Conservation (phyloP, 2,888 invertebrate species). For the Nebria salina region DNA sequence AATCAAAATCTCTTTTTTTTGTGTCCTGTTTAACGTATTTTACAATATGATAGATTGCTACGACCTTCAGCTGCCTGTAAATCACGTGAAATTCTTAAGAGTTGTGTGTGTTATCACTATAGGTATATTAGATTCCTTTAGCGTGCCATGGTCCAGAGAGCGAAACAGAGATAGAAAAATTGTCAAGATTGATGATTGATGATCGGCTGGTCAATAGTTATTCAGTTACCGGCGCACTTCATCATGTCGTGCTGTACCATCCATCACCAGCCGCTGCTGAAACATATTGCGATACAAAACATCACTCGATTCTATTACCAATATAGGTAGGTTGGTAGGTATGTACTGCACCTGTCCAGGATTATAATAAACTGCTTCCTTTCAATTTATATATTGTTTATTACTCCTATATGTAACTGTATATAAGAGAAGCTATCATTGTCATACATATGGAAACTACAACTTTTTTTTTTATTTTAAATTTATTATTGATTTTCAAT, state of each 20-base stretch:
- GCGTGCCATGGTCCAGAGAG: constrained; percentile 13
- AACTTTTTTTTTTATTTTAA: no score
- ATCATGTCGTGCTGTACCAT: constrained; percentile 40
- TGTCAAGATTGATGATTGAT: constrained; percentile 38
- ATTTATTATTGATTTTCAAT: no score
- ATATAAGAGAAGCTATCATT: neutral
- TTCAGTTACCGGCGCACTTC: constrained; percentile 45
- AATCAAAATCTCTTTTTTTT: no score
- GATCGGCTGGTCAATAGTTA: constrained; percentile 45
- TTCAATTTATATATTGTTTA: neutral
- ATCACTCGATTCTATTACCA: neutral
- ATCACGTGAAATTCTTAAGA: constrained; percentile 39
- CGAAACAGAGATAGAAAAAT: constrained; percentile 22
- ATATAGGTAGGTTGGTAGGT: neutral
- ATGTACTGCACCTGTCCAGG: neutral
- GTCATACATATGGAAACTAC: no score
- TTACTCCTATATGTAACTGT: neutral
- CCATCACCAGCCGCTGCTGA: constrained; percentile 28
- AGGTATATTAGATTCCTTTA: constrained; percentile 37
- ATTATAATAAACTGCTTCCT: neutral
- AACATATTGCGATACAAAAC: constrained; percentile 1
- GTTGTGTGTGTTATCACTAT: constrained; percentile 42
- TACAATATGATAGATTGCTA: constrained; percentile 34
- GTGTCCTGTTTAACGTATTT: neutral
- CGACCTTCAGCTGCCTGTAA: constrained; percentile 40